These are phyloP conservation scores for Manis pentadactyla DNA, from an alignment of 2,797 vertebrate genomes.

Conservation along the genomic window DNA sequence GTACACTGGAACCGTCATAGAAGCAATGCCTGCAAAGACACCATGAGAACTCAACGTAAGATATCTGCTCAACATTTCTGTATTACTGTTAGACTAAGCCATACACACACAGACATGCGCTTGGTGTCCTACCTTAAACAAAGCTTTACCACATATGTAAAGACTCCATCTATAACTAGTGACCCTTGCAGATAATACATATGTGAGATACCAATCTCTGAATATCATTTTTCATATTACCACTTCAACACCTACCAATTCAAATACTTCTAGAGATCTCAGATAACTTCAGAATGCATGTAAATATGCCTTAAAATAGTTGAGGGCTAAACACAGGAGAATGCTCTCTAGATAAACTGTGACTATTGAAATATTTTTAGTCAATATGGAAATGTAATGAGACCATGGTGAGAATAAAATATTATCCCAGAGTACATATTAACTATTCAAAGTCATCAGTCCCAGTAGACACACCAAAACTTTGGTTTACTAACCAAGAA, in stretches of 20 bases:
- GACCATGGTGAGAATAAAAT: conserved; percentile 30
- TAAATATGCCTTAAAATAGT: background rate
- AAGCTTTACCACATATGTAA: background rate
- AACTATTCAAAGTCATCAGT: background rate
- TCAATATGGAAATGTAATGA: conserved; percentile 61
- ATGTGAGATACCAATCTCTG: background rate
- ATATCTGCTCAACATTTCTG: background rate
- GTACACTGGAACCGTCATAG: conserved; percentile 98
- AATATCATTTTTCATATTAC: background rate
- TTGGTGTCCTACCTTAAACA: background rate
- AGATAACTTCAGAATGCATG: background rate
- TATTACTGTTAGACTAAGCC: background rate
- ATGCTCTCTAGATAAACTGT: background rate
- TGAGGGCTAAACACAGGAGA: conserved; percentile 30
- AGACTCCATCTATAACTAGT: background rate
- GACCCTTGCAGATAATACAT: background rate
- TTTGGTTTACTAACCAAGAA: background rate
- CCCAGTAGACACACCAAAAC: background rate
- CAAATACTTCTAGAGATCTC: background rate
- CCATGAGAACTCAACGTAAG: background rate
- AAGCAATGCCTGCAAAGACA: conserved; percentile 92
- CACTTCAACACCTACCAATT: background rate
- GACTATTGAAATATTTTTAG: conserved; percentile 59
- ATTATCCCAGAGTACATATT: conserved; percentile 23
- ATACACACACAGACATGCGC: background rate